These are phyloP conservation scores for Hydrotaea diabolus DNA, from an alignment of 2,888 invertebrate species.

Conservation along the genomic window DNA sequence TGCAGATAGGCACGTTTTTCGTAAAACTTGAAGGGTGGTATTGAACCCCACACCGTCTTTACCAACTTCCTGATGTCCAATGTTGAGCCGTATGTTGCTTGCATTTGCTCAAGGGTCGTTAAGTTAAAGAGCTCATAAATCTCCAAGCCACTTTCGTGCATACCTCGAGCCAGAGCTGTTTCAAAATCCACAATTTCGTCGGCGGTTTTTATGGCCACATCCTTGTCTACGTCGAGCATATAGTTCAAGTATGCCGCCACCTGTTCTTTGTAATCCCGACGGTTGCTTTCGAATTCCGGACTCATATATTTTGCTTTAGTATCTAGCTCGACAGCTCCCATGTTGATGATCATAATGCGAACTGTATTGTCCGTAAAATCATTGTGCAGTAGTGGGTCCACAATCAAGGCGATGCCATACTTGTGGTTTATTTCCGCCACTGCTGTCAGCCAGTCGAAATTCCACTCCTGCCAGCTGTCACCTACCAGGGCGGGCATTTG, in stretches of 20 bases:
- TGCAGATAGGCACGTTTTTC: slow-evolving; percentile 71
- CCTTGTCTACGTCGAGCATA: too few relatives aligned
- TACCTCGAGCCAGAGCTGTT: too few relatives aligned
- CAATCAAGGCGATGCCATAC: slow-evolving; percentile 73
- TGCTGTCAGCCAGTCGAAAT: slow-evolving; percentile 76
- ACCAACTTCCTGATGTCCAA: slow-evolving; percentile 73
- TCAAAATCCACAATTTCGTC: too few relatives aligned
- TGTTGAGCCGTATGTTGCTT: slow-evolving; percentile 70
- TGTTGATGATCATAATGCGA: slow-evolving; percentile 69
- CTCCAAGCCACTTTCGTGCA: slow-evolving; percentile 70
- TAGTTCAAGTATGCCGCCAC: too few relatives aligned
- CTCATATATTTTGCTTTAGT: too few relatives aligned
- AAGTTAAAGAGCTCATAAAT: slow-evolving; percentile 75
- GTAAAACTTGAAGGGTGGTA: slow-evolving; percentile 69
- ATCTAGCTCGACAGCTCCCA: too few relatives aligned
- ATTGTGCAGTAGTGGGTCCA: slow-evolving; percentile 67
- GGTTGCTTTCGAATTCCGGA: too few relatives aligned
- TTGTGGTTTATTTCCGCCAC: slow-evolving; percentile 69
- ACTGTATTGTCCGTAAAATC: slow-evolving; percentile 67
- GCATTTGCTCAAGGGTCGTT: slow-evolving; percentile 70
- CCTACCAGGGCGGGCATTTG: slow-evolving; percentile 74
- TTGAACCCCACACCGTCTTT: slow-evolving; percentile 69
- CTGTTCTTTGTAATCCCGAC: too few relatives aligned
- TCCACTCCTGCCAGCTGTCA: slow-evolving; percentile 70
- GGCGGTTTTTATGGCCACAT: too few relatives aligned